Conservation (phyloP, 2,888 invertebrate genomes). For the Lasioglossum calceatum region DNA sequence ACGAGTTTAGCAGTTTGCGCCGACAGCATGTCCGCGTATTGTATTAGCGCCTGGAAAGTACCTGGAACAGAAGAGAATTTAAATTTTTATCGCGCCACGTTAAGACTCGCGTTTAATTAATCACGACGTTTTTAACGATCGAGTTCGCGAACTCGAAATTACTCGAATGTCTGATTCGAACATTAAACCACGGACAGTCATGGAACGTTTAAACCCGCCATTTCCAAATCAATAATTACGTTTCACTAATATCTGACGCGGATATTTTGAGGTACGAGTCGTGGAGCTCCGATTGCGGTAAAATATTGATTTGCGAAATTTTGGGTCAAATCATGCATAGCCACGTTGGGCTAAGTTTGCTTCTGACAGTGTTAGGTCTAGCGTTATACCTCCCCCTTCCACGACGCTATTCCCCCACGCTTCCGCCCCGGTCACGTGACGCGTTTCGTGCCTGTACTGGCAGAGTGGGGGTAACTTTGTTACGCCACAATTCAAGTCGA, state of each 20-base stretch:
- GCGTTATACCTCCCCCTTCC: no score
- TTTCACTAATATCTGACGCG: neutral
- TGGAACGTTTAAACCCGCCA: neutral
- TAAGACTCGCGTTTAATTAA: neutral
- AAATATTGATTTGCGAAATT: neutral
- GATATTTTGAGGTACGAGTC: neutral
- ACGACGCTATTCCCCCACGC: no score
- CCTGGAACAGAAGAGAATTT: conserved; percentile 87
- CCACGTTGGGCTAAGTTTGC: no score
- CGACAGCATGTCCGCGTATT: conserved; percentile 98
- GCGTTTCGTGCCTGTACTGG: no score
- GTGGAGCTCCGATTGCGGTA: neutral
- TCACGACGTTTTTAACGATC: neutral
- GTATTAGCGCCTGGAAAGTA: conserved; percentile 99
- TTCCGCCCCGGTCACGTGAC: no score
- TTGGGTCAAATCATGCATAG: no score
- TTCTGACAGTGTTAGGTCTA: no score
- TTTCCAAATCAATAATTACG: neutral
- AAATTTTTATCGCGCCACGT: neutral
- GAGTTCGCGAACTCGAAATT: neutral
- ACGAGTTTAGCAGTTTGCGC: conserved; percentile 98
- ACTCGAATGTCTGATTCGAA: neutral
- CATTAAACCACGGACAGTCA: neutral
- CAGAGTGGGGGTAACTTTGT: no score
- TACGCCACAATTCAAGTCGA: no score